Percentiles rank a stretch among this genome's conserved stretches.
phyloP scores from a whole-genome alignment of 2,888 invertebrate genomes.

The Epicampocera succincta region DNA sequence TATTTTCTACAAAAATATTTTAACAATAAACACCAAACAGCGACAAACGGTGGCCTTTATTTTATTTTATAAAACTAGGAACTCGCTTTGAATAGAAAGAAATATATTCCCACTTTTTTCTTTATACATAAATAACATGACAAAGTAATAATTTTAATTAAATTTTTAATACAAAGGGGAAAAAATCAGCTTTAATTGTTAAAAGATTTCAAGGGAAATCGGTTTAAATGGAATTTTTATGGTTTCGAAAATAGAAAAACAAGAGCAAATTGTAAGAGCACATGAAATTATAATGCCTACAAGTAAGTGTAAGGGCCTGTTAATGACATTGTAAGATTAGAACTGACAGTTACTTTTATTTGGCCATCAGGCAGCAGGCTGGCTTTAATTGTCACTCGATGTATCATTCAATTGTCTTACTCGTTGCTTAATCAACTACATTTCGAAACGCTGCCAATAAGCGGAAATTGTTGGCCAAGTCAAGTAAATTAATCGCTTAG shows the following conservation, averaged over 20 bases:
- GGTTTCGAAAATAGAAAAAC: slow-evolving; percentile 9
- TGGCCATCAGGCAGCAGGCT: no score
- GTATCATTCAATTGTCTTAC: no score
- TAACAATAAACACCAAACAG: slow-evolving; percentile 25
- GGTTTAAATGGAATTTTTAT: slow-evolving; percentile 57
- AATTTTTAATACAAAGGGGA: neutral
- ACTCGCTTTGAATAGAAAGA: slow-evolving; percentile 11
- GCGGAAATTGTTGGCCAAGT: no score
- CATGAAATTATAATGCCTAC: neutral
- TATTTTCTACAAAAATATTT: slow-evolving; percentile 74
- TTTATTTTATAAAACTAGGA: neutral
- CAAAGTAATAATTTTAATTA: slow-evolving; percentile 35
- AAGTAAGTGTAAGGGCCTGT: neutral
- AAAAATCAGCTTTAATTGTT: slow-evolving; percentile 40
- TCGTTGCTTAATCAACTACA: no score
- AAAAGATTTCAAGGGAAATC: slow-evolving; percentile 53
- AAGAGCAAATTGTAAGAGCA: neutral
- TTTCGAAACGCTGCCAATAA: no score
- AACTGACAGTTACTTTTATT: slow-evolving; percentile 53
- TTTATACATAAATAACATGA: slow-evolving; percentile 32
- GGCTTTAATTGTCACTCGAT: no score
- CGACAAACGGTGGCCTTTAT: slow-evolving; percentile 39
- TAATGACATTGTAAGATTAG: slow-evolving; percentile 46
- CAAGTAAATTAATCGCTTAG: no score
- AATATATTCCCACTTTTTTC: slow-evolving; percentile 17